phyloP scores from a whole-genome alignment of 1,140 invertebrate species.

The Arctopsyche grandis region DNA sequence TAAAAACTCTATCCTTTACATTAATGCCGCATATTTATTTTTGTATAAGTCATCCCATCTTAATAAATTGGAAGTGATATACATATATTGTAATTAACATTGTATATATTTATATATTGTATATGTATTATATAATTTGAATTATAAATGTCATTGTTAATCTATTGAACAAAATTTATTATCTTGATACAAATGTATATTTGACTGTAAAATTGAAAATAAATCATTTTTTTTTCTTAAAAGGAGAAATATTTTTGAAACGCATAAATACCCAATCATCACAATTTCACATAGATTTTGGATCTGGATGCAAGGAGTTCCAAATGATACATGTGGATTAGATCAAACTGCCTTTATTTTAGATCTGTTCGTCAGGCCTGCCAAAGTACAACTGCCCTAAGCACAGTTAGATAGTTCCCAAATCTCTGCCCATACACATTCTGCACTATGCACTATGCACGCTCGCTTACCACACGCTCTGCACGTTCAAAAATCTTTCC shows the following conservation, averaged over 20 bases:
- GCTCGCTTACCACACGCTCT: too few relatives aligned
- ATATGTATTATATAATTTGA: constrained; percentile 1
- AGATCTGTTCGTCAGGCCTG: too few relatives aligned
- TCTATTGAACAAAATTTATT: constrained; percentile 23
- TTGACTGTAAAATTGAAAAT: constrained; percentile 27
- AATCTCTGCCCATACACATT: too few relatives aligned
- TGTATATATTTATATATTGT: constrained; percentile 6
- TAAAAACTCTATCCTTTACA: background rate
- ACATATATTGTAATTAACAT: background rate
- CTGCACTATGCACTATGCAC: too few relatives aligned
- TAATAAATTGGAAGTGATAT: background rate
- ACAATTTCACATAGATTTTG: too few relatives aligned
- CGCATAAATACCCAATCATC: background rate
- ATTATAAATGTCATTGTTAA: constrained; percentile 28
- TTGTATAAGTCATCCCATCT: constrained; percentile 10
- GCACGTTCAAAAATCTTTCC: too few relatives aligned
- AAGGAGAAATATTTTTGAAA: background rate
- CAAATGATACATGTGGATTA: too few relatives aligned
- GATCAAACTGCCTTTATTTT: too few relatives aligned
- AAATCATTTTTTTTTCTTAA: constrained; percentile 17
- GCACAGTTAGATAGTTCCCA: too few relatives aligned
- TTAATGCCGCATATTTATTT: constrained; percentile 11
- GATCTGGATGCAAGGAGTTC: too few relatives aligned
- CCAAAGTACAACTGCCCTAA: too few relatives aligned
- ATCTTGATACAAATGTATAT: constrained; percentile 24